Conservation (phyloP, 2,113 vertebrate species). For the Spea multiplicata region DNA sequence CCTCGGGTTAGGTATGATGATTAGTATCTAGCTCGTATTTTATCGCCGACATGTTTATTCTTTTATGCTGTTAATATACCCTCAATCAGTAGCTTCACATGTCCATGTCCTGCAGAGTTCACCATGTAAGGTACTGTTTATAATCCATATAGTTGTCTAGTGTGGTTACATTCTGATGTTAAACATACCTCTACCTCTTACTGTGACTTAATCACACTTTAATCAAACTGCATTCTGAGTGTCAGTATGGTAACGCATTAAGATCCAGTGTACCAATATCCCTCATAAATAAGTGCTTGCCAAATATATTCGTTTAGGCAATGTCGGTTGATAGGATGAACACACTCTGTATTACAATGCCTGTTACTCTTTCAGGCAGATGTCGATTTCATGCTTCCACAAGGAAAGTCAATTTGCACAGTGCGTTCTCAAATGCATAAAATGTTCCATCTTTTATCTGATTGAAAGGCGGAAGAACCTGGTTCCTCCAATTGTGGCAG, state of each 20-base stretch:
- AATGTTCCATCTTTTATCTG: conserved; percentile 28
- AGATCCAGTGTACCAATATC: neutral
- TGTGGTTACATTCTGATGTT: too few relatives aligned
- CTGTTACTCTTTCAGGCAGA: neutral
- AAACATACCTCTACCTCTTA: too few relatives aligned
- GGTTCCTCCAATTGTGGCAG: conserved; percentile 2
- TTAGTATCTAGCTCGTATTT: conserved; percentile 12
- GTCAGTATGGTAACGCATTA: neutral
- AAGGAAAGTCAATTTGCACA: conserved; percentile 5
- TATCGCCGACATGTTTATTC: neutral
- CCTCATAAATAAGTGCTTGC: neutral
- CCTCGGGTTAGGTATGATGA: conserved; percentile 9
- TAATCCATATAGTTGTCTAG: too few relatives aligned
- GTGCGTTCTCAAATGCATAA: neutral
- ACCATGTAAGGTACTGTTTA: too few relatives aligned
- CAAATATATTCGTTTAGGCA: neutral
- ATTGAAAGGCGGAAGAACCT: neutral
- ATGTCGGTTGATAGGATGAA: neutral
- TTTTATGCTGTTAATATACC: too few relatives aligned
- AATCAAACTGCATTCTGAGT: too few relatives aligned
- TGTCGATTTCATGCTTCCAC: neutral
- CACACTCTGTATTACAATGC: neutral
- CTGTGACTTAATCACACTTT: neutral
- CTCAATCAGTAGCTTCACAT: too few relatives aligned
- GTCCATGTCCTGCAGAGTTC: too few relatives aligned